phyloP scores from a whole-genome alignment of 2,113 vertebrate genomes.

The Prionailurus viverrinus region DNA sequence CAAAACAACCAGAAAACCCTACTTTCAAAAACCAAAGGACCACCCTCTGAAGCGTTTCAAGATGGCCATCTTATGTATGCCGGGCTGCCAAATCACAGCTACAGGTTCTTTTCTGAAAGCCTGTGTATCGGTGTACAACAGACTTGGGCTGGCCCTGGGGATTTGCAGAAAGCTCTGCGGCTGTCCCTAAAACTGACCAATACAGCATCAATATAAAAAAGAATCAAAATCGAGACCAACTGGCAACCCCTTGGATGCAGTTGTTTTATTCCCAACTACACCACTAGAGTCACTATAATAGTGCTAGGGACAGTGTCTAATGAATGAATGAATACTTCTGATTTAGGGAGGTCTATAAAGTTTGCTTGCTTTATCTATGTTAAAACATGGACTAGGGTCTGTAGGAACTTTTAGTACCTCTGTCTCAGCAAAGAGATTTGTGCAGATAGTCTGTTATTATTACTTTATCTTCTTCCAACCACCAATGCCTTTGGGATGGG shows the following conservation, averaged over 20 bases:
- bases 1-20: conserved; percentile 40
- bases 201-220: neutral
- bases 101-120: conserved; percentile 35
- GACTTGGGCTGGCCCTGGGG: neutral
- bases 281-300: neutral
- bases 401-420: neutral
- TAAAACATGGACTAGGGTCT: neutral
- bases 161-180: conserved; percentile 50
- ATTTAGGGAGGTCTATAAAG: neutral
- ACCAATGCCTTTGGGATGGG: neutral
- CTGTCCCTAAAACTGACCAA: neutral
- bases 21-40: conserved; percentile 25
- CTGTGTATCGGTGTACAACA: neutral
- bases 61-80: conserved; percentile 33
- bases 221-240: neutral
- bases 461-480: neutral
- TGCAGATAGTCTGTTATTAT: neutral
- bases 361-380: neutral
- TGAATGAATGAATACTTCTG: neutral
- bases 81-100: neutral
- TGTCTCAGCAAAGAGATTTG: neutral
- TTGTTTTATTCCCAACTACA: neutral
- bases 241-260: neutral
- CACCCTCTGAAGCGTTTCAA: conserved; percentile 18
- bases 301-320: neutral